A percentile compares a stretch with the other conserved stretches of the same genome.
phyloP scores from a whole-genome alignment of 2,888 invertebrate species.

The Hipparchia sbordonii region DNA sequence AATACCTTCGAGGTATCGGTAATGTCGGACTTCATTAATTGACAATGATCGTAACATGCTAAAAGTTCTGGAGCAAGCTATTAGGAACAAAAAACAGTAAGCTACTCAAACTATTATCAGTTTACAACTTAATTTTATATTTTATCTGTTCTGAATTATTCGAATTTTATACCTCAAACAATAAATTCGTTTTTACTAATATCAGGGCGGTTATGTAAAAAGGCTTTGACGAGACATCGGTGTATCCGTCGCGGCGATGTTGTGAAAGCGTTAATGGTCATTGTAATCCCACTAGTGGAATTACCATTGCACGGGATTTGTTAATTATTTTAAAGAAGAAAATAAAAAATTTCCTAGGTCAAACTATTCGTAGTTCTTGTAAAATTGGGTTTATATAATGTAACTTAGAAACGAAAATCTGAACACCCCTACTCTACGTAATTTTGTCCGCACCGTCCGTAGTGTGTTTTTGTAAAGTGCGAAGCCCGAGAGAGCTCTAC shows the following conservation, averaged over 20 bases:
- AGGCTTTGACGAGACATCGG: slow-evolving; percentile 71
- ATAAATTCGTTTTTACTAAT: slow-evolving; percentile 76
- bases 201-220: slow-evolving; percentile 77
- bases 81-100: slow-evolving; percentile 72
- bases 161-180: slow-evolving; percentile 63
- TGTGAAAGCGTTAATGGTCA: no score
- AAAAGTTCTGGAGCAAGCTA: slow-evolving; percentile 68
- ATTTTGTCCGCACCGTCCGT: no score
- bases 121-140: slow-evolving; percentile 44
- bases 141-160: slow-evolving; percentile 41
- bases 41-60: slow-evolving; percentile 65
- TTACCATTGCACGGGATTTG: no score
- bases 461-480: no score
- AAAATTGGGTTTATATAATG: no score
- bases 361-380: no score
- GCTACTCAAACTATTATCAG: slow-evolving; percentile 56
- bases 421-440: no score
- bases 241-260: slow-evolving; percentile 46
- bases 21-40: slow-evolving; percentile 69
- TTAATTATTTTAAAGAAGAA: no score
- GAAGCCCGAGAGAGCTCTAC: no score
- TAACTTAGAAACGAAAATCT: no score
- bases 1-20: slow-evolving; percentile 62
- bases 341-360: no score
- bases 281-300: no score